Conservation (phyloP, 2,888 invertebrate species). For the Rotaria sp. region DNA sequence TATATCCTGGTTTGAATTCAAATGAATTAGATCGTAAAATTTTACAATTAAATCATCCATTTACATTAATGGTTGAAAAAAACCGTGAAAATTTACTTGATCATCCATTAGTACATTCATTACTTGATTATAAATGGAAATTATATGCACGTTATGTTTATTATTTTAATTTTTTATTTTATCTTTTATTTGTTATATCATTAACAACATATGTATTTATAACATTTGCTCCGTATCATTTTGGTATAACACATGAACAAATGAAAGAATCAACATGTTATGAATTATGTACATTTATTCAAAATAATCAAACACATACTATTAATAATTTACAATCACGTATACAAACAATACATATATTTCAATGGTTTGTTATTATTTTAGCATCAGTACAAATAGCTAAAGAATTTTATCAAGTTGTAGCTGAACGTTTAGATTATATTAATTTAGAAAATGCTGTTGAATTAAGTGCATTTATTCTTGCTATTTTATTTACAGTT, state of each 20-base stretch:
- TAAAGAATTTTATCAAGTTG: not conserved
- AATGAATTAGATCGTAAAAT: not conserved
- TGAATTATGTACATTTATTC: not conserved
- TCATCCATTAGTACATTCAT: conserved; percentile 57
- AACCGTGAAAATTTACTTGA: conserved; percentile 56
- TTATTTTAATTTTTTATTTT: conserved; percentile 57
- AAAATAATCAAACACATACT: not conserved
- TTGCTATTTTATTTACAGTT: conserved; percentile 20
- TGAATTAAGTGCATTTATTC: conserved; percentile 4
- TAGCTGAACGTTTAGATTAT: not conserved
- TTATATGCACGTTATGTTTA: conserved; percentile 57
- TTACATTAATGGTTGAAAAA: conserved; percentile 48
- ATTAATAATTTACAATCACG: not conserved
- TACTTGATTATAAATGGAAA: conserved; percentile 58
- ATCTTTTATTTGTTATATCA: conserved; percentile 55
- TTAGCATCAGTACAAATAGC: not conserved
- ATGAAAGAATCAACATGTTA: not conserved
- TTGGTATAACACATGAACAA: conserved; percentile 31
- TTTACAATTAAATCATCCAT: not conserved
- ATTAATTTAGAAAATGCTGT: conserved; percentile 24
- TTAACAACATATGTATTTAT: conserved; percentile 56
- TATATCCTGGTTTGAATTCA: not conserved
- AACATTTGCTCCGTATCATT: conserved; percentile 46
- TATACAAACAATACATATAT: not conserved
- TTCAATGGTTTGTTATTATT: conserved; percentile 9